A percentile compares a stretch with the other conserved stretches of the same genome.
These are phyloP conservation scores for Macrotis lagotis DNA, from an alignment of 2,113 vertebrate genomes.

Conservation along the genomic window DNA sequence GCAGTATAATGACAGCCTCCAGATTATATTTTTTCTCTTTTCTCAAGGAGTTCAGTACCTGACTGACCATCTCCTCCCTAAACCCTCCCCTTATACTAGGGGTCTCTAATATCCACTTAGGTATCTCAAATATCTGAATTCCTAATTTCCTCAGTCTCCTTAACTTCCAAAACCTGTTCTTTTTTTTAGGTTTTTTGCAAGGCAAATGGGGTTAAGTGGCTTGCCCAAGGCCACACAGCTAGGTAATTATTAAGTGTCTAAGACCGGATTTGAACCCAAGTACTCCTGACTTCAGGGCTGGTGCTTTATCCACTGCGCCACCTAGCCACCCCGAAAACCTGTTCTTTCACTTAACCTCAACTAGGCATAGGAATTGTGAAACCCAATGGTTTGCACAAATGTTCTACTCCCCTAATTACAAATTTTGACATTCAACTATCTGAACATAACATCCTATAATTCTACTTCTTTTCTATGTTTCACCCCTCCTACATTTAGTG, in stretches of 20 bases:
- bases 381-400: neutral
- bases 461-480: neutral
- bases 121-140: neutral
- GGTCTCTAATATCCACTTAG: neutral
- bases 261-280: no score
- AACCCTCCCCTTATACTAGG: neutral
- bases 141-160: neutral
- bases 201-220: no score
- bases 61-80: neutral
- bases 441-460: neutral
- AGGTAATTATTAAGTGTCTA: no score
- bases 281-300: no score
- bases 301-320: no score
- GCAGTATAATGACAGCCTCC: neutral
- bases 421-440: neutral
- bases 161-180: neutral
- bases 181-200: no score
- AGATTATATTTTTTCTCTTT: neutral
- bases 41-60: neutral
- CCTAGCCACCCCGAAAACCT: no score
- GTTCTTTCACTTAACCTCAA: neutral
- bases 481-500: neutral
- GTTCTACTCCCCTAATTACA: neutral
- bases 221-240: no score
- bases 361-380: neutral